Conservation (phyloP, 2,888 invertebrate genomes). For the Patella pellucida region DNA sequence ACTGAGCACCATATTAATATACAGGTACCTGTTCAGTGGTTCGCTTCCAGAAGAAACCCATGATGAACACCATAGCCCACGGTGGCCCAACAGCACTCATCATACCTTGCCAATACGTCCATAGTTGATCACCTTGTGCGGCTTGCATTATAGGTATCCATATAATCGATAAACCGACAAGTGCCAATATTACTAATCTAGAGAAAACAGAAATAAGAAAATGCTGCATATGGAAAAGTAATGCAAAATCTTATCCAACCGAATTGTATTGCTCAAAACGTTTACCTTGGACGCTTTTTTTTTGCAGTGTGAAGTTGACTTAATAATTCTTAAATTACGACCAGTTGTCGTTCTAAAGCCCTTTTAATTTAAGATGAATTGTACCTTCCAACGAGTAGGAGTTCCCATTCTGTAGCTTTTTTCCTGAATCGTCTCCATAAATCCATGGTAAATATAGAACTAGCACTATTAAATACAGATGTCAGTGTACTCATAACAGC, state of each 20-base stretch:
- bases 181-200: conserved; percentile 32
- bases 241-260: too few species aligned
- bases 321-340: too few species aligned
- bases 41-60: conserved; percentile 52
- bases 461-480: conserved; percentile 37
- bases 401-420: conserved; percentile 29
- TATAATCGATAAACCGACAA: conserved; percentile 29
- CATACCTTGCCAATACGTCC: conserved; percentile 52
- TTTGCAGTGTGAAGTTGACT: too few species aligned
- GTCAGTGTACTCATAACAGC: conserved; percentile 38
- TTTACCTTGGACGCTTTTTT: too few species aligned
- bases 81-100: conserved; percentile 51
- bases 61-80: conserved; percentile 49
- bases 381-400: conserved; percentile 29
- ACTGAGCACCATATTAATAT: neutral
- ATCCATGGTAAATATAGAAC: conserved; percentile 39
- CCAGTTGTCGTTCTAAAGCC: too few species aligned
- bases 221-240: too few species aligned
- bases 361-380: too few species aligned
- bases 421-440: conserved; percentile 29
- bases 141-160: conserved; percentile 41
- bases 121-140: conserved; percentile 47
- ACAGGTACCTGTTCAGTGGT: conserved; percentile 43
- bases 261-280: too few species aligned
- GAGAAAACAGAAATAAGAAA: neutral